phyloP scores from a whole-genome alignment of 2,797 vertebrate species.

The Crocidura indochinensis region DNA sequence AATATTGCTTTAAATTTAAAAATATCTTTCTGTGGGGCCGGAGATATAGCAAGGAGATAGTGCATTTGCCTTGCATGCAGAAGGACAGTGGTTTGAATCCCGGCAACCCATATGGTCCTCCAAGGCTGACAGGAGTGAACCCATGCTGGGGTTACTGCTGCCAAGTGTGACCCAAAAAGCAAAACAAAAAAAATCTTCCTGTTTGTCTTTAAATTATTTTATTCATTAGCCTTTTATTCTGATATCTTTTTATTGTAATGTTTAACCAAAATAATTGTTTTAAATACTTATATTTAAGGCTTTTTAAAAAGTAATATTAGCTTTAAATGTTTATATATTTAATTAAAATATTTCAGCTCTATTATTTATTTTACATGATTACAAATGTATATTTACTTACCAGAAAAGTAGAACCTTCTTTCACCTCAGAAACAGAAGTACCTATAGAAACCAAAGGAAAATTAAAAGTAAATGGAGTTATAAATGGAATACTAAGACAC shows the following conservation, averaged over 20 bases:
- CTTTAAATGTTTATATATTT: background rate
- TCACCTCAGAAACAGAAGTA: background rate
- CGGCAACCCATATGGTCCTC: no score
- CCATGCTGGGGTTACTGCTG: no score
- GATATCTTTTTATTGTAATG: background rate
- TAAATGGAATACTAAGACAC: background rate
- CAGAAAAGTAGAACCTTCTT: background rate
- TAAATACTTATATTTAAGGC: conserved; percentile 53
- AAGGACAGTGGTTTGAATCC: no score
- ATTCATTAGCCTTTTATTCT: background rate
- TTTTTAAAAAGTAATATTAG: background rate
- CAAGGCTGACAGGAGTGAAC: no score
- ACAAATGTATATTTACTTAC: background rate
- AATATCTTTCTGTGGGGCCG: background rate
- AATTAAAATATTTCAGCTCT: background rate
- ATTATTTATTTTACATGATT: conserved; percentile 10
- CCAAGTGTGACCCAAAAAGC: no score
- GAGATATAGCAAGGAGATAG: no score
- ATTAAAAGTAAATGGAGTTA: background rate
- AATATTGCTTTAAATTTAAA: conserved; percentile 3
- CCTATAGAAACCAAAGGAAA: background rate
- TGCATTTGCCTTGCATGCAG: no score
- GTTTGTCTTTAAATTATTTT: background rate
- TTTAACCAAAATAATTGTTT: conserved; percentile 10
- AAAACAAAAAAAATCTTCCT: background rate